phyloP scores from a whole-genome alignment of 1,140 invertebrate species.

The Micrasema minimum region DNA sequence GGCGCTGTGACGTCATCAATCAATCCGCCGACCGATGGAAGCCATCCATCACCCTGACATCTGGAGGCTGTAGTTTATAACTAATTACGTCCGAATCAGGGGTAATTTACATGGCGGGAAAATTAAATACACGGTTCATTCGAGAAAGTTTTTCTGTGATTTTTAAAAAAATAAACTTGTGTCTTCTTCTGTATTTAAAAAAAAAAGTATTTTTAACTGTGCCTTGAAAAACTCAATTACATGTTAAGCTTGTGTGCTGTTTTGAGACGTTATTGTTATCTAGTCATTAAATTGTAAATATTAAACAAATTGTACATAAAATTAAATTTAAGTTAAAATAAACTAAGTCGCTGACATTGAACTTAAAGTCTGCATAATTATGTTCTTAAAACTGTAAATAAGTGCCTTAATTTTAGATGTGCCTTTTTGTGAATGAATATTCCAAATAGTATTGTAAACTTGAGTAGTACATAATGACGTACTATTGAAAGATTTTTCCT shows the following conservation, averaged over 20 bases:
- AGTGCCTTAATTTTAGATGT: not conserved
- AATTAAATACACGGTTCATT: not conserved
- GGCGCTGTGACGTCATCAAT: slow-evolving; percentile 21
- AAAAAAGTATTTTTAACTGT: slow-evolving; percentile 3
- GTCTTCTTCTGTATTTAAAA: slow-evolving; percentile 10
- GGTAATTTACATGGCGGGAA: slow-evolving; percentile 23
- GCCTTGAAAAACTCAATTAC: no score
- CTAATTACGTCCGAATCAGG: slow-evolving; percentile 27
- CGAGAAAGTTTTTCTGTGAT: not conserved
- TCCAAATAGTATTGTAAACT: not conserved
- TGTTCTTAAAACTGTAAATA: not conserved
- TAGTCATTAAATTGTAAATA: slow-evolving; percentile 52
- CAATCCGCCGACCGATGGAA: slow-evolving; percentile 20
- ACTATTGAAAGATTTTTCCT: slow-evolving; percentile 35
- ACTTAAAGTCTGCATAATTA: not conserved
- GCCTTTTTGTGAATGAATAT: not conserved
- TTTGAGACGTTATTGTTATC: slow-evolving; percentile 46
- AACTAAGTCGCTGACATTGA: not conserved
- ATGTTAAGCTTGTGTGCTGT: slow-evolving; percentile 3
- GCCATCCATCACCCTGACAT: slow-evolving; percentile 42
- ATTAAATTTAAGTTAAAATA: not conserved
- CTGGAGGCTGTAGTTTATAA: slow-evolving; percentile 22
- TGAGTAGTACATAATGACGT: slow-evolving; percentile 10
- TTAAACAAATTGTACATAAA: no score
- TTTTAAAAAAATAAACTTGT: no score